Evolutionary conservation across 2,797 vertebrate genomes (phyloP), one percentile per base, ranked within the genome.

Genomic region (Pseudotriccus pelzelni): DNA sequence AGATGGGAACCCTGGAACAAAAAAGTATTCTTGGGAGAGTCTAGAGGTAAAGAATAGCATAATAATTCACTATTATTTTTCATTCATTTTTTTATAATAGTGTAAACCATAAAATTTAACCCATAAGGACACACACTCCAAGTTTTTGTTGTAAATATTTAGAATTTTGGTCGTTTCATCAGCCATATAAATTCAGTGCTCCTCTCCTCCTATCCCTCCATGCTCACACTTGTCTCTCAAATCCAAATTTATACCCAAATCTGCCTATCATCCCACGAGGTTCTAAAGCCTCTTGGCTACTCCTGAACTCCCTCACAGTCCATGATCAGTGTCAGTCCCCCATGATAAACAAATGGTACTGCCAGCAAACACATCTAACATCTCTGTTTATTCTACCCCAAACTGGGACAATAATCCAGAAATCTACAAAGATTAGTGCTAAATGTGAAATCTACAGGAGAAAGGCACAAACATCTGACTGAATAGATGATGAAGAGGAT

Each of bases 401-500:
- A 64, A 85, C 24, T 3, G 11, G 30, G 32, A 82, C 72, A 76
- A 12, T 10, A 76, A 53, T 43, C 47, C 44, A 67, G 36, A 80
- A 69, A 76, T 46, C 44, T 27, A 75, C 49, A 80, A 74, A 74
- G n/a, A 60, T 39, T 28, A 43, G 44, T 11, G 53, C 21, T 27
- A 86, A 84, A 32, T 23, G 27, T 75, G 37, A 69, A 34, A 90
- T 34, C 37, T n/a, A 43, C 36, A 89, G 24, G 12, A 32, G 30
- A 90, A 84, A 88, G 52, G 37, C 68, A 94, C 19, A 92, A 82
- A 92, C 55, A 77, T 79, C 55, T 90, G 82, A 94, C 81, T 87
- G 79, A 93, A 85, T 60, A 94, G 81, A 90, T 64, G 84, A 95
- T 64, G 78, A 90, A 90, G 87, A 77, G 84, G 77, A 88, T 87